These are phyloP conservation scores for Diprion similis DNA, from an alignment of 1,140 invertebrate genomes.

Conservation along the genomic window DNA sequence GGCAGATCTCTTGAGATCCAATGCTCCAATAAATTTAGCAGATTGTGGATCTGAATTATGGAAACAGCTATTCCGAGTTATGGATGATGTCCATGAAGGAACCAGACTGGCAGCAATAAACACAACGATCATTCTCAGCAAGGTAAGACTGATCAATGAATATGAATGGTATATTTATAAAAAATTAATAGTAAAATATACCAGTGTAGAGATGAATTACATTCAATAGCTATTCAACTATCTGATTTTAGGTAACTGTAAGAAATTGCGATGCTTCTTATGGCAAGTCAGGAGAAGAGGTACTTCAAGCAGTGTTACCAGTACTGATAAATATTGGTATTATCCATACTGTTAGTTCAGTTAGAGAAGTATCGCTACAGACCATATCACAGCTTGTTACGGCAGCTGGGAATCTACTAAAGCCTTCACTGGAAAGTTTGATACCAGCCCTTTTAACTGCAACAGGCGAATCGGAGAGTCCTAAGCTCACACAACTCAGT, in stretches of 20 bases:
- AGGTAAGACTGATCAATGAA: constrained; percentile 63
- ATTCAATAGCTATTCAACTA: constrained; percentile 19
- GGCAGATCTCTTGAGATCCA: constrained; percentile 77
- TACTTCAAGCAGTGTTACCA: constrained; percentile 80
- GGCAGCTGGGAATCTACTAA: constrained; percentile 77
- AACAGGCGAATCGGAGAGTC: constrained; percentile 83
- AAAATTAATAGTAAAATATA: constrained; percentile 19
- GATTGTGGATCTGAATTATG: constrained; percentile 70
- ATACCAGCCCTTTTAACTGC: constrained; percentile 85
- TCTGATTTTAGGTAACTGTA: neutral
- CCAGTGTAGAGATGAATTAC: neutral
- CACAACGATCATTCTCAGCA: constrained; percentile 79
- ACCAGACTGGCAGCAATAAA: constrained; percentile 81
- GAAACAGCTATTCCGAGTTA: constrained; percentile 84
- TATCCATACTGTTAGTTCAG: constrained; percentile 77
- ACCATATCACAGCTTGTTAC: constrained; percentile 85
- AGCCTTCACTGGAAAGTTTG: constrained; percentile 79
- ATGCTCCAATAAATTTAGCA: constrained; percentile 49
- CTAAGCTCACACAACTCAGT: constrained; percentile 80
- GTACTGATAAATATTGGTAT: constrained; percentile 82
- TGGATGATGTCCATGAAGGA: constrained; percentile 93
- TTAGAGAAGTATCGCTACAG: constrained; percentile 82
- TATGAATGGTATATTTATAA: constrained; percentile 22
- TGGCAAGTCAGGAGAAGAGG: constrained; percentile 79
- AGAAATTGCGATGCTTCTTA: constrained; percentile 71